Evolutionary conservation across 1,140 invertebrate genomes (phyloP).

Genomic region (Hormaphis cornu): DNA sequence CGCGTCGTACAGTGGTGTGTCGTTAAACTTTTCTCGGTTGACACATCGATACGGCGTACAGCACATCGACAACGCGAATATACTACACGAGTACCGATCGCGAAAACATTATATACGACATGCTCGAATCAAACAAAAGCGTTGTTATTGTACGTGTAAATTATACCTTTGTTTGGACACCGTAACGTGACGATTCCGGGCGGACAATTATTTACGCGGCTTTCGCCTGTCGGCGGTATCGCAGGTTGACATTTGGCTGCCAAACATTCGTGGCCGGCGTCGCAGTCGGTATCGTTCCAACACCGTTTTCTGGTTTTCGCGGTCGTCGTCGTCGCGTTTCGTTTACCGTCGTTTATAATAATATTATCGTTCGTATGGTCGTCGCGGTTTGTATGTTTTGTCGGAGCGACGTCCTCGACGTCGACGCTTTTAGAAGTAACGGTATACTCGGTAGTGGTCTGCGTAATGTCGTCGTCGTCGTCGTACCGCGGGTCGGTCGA

Average conservation of each 20-base stretch:
- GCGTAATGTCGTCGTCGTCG: neutral
- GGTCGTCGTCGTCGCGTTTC: neutral
- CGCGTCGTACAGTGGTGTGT: no score
- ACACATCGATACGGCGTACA: no score
- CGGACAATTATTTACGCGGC: constrained; percentile 24
- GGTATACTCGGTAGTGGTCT: constrained; percentile 9
- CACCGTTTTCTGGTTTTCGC: constrained; percentile 21
- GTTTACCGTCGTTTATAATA: neutral
- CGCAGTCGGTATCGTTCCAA: constrained; percentile 23
- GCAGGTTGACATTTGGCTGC: constrained; percentile 23
- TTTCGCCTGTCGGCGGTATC: constrained; percentile 24
- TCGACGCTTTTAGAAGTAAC: constrained; percentile 1
- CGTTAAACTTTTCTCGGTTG: no score
- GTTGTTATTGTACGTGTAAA: constrained; percentile 9
- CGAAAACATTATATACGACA: constrained; percentile 7
- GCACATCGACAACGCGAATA: no score
- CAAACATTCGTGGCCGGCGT: constrained; percentile 23
- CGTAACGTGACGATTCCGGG: constrained; percentile 25
- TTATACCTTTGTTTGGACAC: constrained; percentile 30
- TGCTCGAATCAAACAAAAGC: neutral
- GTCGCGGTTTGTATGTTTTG: neutral
- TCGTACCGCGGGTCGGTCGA: neutral
- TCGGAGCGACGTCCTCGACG: neutral
- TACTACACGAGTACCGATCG: no score
- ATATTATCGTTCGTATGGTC: neutral